These are phyloP conservation scores for Hydrochoerus hydrochaeris DNA, from an alignment of 2,113 vertebrate genomes.

Conservation along the genomic window DNA sequence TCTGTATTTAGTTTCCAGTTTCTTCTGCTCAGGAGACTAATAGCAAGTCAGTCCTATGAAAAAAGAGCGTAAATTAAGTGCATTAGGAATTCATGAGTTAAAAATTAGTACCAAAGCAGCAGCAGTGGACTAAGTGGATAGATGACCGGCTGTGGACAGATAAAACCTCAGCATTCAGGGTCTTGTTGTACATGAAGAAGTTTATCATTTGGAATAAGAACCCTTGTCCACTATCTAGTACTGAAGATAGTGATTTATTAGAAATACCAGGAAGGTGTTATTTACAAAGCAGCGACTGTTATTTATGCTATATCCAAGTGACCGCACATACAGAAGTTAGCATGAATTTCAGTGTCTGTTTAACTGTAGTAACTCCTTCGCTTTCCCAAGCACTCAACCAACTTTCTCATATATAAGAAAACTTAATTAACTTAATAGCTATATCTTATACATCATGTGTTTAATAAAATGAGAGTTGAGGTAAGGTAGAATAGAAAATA, in stretches of 20 bases:
- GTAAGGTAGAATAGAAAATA: background rate
- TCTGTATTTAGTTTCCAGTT: background rate
- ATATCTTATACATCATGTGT: background rate
- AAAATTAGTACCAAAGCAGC: background rate
- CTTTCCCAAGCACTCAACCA: background rate
- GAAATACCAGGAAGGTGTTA: background rate
- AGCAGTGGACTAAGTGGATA: background rate
- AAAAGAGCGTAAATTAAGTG: background rate
- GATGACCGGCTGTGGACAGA: background rate
- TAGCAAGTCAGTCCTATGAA: background rate
- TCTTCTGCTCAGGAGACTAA: background rate
- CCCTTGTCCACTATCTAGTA: background rate
- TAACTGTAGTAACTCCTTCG: constrained; percentile 2
- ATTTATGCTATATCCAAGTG: background rate
- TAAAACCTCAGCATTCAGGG: background rate
- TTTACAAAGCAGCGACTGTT: background rate
- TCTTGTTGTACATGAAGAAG: background rate
- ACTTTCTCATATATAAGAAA: background rate
- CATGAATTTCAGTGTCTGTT: background rate
- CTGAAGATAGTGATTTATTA: background rate
- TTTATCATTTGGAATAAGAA: background rate
- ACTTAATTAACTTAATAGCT: constrained; percentile 12
- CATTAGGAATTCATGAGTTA: background rate
- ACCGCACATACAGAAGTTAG: background rate
- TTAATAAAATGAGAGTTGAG: background rate